Evolutionary conservation across 2,113 vertebrate species (phyloP), one percentile per base, ranked within the genome.

Genomic region (Syrmaticus mikado): DNA sequence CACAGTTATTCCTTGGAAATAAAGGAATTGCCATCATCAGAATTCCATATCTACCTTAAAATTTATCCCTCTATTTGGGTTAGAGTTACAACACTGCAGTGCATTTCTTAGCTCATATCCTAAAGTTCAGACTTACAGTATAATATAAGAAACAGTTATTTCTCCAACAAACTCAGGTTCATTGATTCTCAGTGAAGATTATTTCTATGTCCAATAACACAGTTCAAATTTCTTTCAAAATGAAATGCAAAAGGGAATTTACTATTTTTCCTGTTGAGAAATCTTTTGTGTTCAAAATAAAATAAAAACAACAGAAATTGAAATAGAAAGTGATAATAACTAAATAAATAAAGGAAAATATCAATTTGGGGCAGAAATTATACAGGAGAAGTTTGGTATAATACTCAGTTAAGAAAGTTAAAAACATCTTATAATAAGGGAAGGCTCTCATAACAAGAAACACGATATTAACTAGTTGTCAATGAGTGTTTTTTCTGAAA

Each of bases 91-190:
- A 92, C 90, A 27, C n/a, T 89, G 77, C n/a, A 79, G 46, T 82
- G 43, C 24, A 82, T 90, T 93, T 94, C 65, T 90, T 83, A 85
- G 65, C 80, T 91, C 89, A 81, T 72, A 75, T 83, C 85, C 60
- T 85, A n/a, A 91, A 89, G 41, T 93, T 93, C 79, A 92, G 68
- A 93, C 74, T 90, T 94, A 74, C 55, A 89, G 64, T 68, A 64
- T 11, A 85, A 41, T 28, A 83, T 34, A 78, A 85, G 68, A 95
- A 95, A 91, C 92, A 94, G 34, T 90, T 96, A 74, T 93, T 96
- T 85, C 92, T 87, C 12, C 55, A 85, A 5, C 13, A 85, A 22
- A 17, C 36, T 76, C 58, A 45, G n/a, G 60, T 89, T 94, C 72
- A 60, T n/a, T 85, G 17, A 32, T 25, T 89, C 25, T 90, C 48